A percentile compares a stretch with the other conserved stretches of the same genome.
phyloP scores from a whole-genome alignment of 1,140 invertebrate genomes.

The Phenacoccus solenopsis region DNA sequence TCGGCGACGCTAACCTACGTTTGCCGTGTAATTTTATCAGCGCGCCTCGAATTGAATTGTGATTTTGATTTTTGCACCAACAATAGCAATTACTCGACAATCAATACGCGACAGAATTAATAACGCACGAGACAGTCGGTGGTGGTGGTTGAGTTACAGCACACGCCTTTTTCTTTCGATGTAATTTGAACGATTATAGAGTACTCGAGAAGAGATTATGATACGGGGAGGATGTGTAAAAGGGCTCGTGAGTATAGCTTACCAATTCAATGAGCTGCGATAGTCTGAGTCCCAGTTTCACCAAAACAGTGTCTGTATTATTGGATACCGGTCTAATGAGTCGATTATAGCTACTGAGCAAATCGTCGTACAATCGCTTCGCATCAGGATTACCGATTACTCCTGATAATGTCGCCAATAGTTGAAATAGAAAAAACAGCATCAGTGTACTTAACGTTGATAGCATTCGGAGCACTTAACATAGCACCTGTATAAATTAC shows the following conservation, averaged over 20 bases:
- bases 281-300: slow-evolving; percentile 79
- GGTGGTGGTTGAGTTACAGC: neutral
- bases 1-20: no score
- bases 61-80: no score
- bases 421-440: neutral
- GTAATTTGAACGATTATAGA: no score
- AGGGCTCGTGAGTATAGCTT: slow-evolving; percentile 36
- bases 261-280: slow-evolving; percentile 93
- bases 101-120: no score
- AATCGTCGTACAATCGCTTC: slow-evolving; percentile 84
- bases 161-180: neutral
- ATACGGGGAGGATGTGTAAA: neutral
- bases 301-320: slow-evolving; percentile 83
- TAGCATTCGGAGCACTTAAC: slow-evolving; percentile 5
- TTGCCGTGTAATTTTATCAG: no score
- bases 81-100: no score
- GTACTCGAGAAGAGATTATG: neutral
- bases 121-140: no score
- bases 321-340: slow-evolving; percentile 85
- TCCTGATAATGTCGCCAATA: neutral
- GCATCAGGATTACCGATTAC: slow-evolving; percentile 65
- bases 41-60: no score
- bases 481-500: neutral
- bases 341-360: slow-evolving; percentile 92
- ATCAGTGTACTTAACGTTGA: slow-evolving; percentile 3